Evolutionary conservation across 2,888 invertebrate genomes (phyloP), one percentile per base, ranked within the genome.

Genomic region (Ethmia dodecea): DNA sequence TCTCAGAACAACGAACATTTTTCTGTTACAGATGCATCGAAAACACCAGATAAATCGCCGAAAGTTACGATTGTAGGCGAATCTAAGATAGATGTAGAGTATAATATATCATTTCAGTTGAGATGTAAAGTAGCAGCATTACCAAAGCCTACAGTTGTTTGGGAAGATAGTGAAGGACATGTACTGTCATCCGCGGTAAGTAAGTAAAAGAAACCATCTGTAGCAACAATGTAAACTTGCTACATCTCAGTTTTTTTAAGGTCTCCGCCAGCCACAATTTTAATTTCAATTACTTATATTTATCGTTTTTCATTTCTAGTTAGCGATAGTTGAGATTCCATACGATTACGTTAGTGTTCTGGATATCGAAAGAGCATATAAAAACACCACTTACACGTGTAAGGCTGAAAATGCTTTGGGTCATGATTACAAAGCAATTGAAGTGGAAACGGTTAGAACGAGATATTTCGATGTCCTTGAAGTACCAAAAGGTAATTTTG

Each of bases 91-190:
- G 37, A 38, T 1, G 47, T 41, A 1, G 43, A 56, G 8, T 62
- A 52, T 35, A 40, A 50, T n/a, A 30, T 45, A 20, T 40, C 58
- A 0, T 13, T 73, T 3, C 47, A 53, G 9, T 18, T 78, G 5
- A 53, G 51, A 28, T 78, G 78, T 36, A 63, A 55, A 42, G 56
- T 73, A 1, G 54, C 46, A 11, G 74, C 55, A 0, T 72, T 58
- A 27, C 78, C 78, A 0, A 50, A 56, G 33, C 74, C 78, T 2
- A 34, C 47, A 3, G 51, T 74, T 2, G 33, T 45, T 15, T 78
- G 78, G 78, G 29, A 45, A 9, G 58, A 65, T 34, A 47, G 47
- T 14, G 50, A 46, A 8, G 43, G 25, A 54, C 47, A 11, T n/a
- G n/a, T n/a, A n/a, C n/a, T n/a, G n/a, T n/a, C n/a, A n/a, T n/a